Evolutionary conservation across 2,113 vertebrate genomes (phyloP).

Genomic region (Pygoscelis adeliae): DNA sequence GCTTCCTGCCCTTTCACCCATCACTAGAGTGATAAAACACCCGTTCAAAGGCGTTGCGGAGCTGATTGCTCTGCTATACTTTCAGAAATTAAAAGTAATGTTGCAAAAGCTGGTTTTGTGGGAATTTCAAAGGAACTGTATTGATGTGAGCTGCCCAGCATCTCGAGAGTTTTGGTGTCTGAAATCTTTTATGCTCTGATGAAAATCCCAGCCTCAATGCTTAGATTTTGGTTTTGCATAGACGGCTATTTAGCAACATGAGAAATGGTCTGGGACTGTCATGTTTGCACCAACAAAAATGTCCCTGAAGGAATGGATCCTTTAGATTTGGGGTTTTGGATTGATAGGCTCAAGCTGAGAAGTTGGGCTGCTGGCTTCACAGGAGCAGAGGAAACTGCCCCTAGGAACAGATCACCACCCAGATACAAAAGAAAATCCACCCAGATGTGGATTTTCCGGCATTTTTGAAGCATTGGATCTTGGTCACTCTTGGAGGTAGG

Average conservation of each 20-base stretch:
- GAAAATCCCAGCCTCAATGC: neutral
- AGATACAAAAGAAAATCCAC: neutral
- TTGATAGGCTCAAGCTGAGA: slow-evolving; percentile 28
- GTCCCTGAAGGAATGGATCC: neutral
- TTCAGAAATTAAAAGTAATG: slow-evolving; percentile 40
- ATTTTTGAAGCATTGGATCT: neutral
- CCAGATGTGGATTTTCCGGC: neutral
- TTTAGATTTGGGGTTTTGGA: slow-evolving; percentile 11
- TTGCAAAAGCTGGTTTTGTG: slow-evolving; percentile 17
- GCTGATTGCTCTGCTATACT: neutral
- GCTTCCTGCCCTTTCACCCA: slow-evolving; percentile 74
- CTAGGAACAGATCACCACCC: neutral
- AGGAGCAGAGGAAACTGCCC: neutral
- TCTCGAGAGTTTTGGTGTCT: neutral
- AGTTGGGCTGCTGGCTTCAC: neutral
- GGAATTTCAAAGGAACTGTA: neutral
- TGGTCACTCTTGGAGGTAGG: neutral
- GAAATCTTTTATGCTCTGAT: neutral
- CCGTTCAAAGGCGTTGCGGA: neutral
- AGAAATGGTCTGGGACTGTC: neutral
- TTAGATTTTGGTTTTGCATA: slow-evolving; percentile 4
- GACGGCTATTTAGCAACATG: neutral
- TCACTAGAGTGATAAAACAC: slow-evolving; percentile 43
- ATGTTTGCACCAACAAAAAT: neutral
- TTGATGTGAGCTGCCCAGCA: neutral